Evolutionary conservation across 2,113 vertebrate species (phyloP), one percentile per base, ranked within the genome.

Genomic region (Pipa parva): DNA sequence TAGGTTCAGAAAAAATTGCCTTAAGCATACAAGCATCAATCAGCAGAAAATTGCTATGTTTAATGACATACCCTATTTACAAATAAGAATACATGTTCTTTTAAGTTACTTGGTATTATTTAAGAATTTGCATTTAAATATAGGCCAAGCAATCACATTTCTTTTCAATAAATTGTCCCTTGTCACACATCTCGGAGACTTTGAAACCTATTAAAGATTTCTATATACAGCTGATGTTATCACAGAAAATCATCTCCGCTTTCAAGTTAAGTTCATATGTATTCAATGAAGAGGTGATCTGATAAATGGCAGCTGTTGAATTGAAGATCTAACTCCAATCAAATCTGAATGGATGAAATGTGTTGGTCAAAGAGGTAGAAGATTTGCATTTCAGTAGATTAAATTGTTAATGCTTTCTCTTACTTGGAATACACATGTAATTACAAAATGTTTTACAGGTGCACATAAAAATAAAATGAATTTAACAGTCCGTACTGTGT

Each of bases 221-320:
- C 49, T 54, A 33, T 42, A 48, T 54, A 54, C 50, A 31, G 36
- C 63, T 56, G 36, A 45, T 65, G 18, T 45, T 45, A 65, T 56
- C 63, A 56, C 10, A 12, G 63, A 29, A 55, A 65, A 65, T 29
- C 36, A 65, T 65, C 63, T 56, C 18, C 24, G 12, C 50, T 65
- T 65, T 56, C 51, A 65, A 45, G 51, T 46, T 29, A 18, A 28
- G 33, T 26, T 65, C 24, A 39, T 45, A 63, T 25, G 48, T 64
- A 64, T 65, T 45, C 25, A 65, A 56, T 65, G 18, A 46, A 65
- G 39, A 65, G 50, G 63, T 46, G 36, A 65, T 56, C 50, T 46
- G 63, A 65, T 56, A 65, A 56, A 45, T 65, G 37, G 25, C 51
- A 56, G 18, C 25, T 56, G 20, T 20, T 20, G 33, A 10, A 56